phyloP scores from a whole-genome alignment of 53 echinoderm and acorn worm genomes.

The Luidia sarsii region DNA sequence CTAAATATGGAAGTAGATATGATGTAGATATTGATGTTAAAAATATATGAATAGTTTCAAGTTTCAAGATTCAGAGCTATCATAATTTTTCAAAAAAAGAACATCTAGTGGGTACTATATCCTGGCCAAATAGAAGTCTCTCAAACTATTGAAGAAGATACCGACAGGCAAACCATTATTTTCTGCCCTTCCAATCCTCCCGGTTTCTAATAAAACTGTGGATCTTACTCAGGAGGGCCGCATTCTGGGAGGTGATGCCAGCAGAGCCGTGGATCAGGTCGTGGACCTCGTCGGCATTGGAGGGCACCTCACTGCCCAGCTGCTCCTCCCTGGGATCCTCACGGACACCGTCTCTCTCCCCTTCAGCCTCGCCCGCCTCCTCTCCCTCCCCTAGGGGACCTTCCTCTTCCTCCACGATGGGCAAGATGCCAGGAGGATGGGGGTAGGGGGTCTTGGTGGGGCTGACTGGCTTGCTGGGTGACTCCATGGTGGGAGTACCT shows the following conservation, averaged over 20 bases:
- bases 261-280: conserved; percentile 59
- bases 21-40: no score
- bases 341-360: conserved; percentile 12
- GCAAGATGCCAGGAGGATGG: conserved; percentile 69
- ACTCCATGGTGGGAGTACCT: conserved; percentile 55
- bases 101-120: no score
- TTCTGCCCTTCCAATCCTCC: no score
- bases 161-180: no score
- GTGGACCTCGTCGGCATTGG: conserved; percentile 90
- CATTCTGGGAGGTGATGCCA: conserved; percentile 82
- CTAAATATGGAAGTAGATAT: no score
- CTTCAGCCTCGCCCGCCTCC: conserved; percentile 25
- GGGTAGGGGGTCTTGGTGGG: conserved; percentile 82
- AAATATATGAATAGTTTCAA: no score
- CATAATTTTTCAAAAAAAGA: background rate
- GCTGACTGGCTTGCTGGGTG: conserved; percentile 61
- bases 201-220: background rate
- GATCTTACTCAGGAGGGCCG: conserved; percentile 80
- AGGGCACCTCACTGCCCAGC: conserved; percentile 64
- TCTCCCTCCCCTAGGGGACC: conserved; percentile 42
- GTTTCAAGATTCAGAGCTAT: no score
- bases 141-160: no score
- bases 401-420: conserved; percentile 88
- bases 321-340: conserved; percentile 39
- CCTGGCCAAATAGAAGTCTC: no score